phyloP scores from a whole-genome alignment of 2,797 vertebrate genomes.

The Microcaecilia unicolor region DNA sequence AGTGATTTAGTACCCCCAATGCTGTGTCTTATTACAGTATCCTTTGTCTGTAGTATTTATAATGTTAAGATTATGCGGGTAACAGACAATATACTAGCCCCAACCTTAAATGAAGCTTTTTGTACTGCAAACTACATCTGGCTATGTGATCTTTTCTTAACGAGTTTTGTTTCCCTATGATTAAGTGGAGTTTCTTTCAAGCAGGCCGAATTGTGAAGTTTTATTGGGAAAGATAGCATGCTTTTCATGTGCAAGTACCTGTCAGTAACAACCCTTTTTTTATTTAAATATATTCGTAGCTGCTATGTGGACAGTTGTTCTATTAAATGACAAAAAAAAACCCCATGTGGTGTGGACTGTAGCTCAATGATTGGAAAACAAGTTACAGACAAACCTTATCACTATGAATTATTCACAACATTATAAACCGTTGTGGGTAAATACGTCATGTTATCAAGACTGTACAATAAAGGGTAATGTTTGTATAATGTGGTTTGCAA shows the following conservation, averaged over 20 bases:
- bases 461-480: slow-evolving; percentile 72
- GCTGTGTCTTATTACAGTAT: slow-evolving; percentile 49
- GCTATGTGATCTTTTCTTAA: slow-evolving; percentile 45
- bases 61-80: slow-evolving; percentile 94
- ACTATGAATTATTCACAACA: slow-evolving; percentile 59
- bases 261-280: slow-evolving; percentile 54
- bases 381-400: slow-evolving; percentile 83
- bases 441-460: slow-evolving; percentile 47
- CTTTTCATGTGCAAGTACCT: slow-evolving; percentile 64
- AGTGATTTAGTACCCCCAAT: slow-evolving; percentile 43
- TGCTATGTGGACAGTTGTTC: slow-evolving; percentile 94
- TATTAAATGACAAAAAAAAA: slow-evolving; percentile 76
- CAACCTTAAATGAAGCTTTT: slow-evolving; percentile 78
- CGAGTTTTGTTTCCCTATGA: slow-evolving; percentile 53
- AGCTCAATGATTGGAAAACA: slow-evolving; percentile 60
- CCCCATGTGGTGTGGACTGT: slow-evolving; percentile 70
- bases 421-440: slow-evolving; percentile 56
- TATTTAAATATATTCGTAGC: slow-evolving; percentile 83
- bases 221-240: slow-evolving; percentile 74
- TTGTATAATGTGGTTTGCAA: slow-evolving; percentile 89
- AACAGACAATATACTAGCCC: slow-evolving; percentile 87
- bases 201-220: slow-evolving; percentile 76
- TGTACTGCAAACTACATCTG: slow-evolving; percentile 79
- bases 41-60: slow-evolving; percentile 93
- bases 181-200: slow-evolving; percentile 75